These are phyloP conservation scores for Aurelia aurita complex sp. Pacific DNA, from an alignment of 30 jellyfish, hydroid and myxozoan species.

Conservation along the genomic window DNA sequence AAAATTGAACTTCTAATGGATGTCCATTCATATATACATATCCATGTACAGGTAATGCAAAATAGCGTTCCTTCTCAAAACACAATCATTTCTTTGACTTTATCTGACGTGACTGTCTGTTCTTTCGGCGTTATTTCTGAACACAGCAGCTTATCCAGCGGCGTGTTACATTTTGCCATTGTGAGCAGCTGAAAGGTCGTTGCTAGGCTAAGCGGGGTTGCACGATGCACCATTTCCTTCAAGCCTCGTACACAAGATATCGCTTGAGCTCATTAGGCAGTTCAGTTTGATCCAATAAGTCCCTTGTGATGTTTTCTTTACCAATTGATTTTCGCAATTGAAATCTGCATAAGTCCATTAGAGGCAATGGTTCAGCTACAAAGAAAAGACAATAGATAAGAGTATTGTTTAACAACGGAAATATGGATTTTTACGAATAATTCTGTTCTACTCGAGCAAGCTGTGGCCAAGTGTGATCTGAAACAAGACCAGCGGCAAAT, in stretches of 20 bases:
- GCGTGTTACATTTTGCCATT: conserved; percentile 23
- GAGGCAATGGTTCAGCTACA: conserved; percentile 97
- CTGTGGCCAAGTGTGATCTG: too few species aligned
- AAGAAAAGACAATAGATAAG: too few species aligned
- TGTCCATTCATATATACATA: not conserved
- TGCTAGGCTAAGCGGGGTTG: conserved; percentile 5
- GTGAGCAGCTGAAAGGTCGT: conserved; percentile 11
- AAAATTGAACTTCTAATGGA: too few species aligned
- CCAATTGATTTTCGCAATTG: conserved; percentile 90
- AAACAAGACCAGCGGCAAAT: too few species aligned
- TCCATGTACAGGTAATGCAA: conserved; percentile 1
- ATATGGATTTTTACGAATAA: not conserved
- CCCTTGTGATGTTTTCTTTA: conserved; percentile 84
- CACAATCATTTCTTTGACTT: not conserved
- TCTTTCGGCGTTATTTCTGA: not conserved
- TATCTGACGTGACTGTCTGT: not conserved
- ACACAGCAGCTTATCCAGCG: not conserved
- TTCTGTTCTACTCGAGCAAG: too few species aligned
- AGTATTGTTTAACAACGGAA: not conserved
- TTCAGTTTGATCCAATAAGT: conserved; percentile 65
- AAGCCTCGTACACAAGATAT: conserved; percentile 93
- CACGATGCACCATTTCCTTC: conserved; percentile 34
- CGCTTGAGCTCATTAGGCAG: conserved; percentile 84
- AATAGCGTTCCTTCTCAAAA: not conserved
- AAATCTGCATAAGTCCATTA: conserved; percentile 91